Evolutionary conservation across 64 coral and sea anemone genomes (phyloP), one percentile per base, ranked within the genome.

Genomic region (Montipora sp.): DNA sequence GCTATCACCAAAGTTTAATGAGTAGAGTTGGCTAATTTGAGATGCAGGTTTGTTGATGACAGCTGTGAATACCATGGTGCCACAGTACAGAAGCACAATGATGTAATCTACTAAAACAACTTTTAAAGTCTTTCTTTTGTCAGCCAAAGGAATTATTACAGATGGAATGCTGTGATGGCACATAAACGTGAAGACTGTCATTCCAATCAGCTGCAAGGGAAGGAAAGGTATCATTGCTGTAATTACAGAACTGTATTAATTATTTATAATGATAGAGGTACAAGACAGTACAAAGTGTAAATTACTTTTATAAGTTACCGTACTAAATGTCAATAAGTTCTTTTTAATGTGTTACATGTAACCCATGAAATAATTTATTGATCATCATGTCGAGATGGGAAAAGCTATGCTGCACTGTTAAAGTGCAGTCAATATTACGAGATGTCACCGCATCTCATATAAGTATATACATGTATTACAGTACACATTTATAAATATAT

Each of bases 111-210:
- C 81, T 78, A 94, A 60, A 10, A 77, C 75, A 23, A 98, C 79
- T 66, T 70, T 53, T 12, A 91, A 80, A 5, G 61, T 45, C 57
- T 95, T 94, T 18, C 75, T 81, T 79, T 98, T 98, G 44, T 98
- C 92, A 9, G 91, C 68, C 9, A 98, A 48, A 6, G 91, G 95
- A 46, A 98, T 71, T 23, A 98, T 92, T 0, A 98, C 50, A 9
- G 95, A 94, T 22, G 95, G 89, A 36, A 98, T 78, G 12, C 66
- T 87, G 84, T 98, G 95, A 49, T 98, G 95, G 27, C 92, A 94
- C 95, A 98, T 98, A 68, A 95, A 98, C 2, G 95, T 83, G 78
- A 94, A 98, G 12, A 98, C 95, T n/a, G 93, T 89, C 73, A 92
- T 94, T 1, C 95, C 95, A 3, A 98, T 66, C 8, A 98, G 92